Evolutionary conservation across 2,888 invertebrate species (phyloP), one percentile per base, ranked within the genome.

Genomic region (Lasioglossum vierecki): DNA sequence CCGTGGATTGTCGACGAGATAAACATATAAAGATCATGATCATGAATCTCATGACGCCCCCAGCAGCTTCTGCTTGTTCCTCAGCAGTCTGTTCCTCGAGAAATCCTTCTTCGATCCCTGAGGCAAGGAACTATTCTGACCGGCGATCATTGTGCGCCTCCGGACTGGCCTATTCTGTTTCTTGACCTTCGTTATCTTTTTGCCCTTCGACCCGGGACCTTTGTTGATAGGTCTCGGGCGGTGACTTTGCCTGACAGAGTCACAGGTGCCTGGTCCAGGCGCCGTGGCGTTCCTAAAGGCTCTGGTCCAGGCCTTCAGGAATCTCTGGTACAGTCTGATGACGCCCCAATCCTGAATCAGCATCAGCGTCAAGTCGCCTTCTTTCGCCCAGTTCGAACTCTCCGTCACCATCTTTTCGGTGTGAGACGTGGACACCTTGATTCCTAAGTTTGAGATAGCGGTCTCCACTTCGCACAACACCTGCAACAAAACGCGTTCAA

Each of bases 291-390:
- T 92, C 8, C 91, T 95, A 86, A 96, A 95, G 80, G 96, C 96
- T 49, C 94, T 95, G 76, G 95, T 95, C 96, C 97, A 97, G 91
- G 96, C 96, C 92, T 96, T 96, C 15, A 97, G 94, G 84, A 96
- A 96, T 72, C 95, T 96, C 53, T 95, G 96, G 92, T 97, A 96
- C 15, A 96, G 96, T 88, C 96, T 95, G 81, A 97, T 95, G 4
- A 97, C 96, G 53, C 96, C 96, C 92, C 96, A 96, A 92, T 97
- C 97, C 88, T 96, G 96, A 86, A 96, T 95, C 73, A 96, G 94
- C 92, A 96, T 96, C 82, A 95, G 93, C 0, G 96, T 96, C 3
- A 96, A 94, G 90, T 96, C 96, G 2, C 96, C 95, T 91, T 95
- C 95, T 79, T 93, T 93, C 49, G 95, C 95, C 90, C 96, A 94